phyloP scores from a whole-genome alignment of 2,797 vertebrate genomes.

The Poeciliopsis presidionis region DNA sequence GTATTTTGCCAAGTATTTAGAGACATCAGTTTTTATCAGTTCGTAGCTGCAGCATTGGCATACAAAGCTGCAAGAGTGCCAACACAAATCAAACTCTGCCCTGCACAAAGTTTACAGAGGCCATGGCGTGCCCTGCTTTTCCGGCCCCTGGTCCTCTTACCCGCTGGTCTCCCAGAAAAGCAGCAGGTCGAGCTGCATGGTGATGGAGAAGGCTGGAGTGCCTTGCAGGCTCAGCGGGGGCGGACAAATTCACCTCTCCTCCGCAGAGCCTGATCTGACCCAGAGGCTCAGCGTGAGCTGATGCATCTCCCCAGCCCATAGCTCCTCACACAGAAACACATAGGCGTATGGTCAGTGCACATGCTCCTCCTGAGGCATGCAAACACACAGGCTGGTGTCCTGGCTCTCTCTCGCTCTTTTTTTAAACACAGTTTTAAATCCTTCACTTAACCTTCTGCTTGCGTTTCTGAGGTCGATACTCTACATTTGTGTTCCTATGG shows the following conservation, averaged over 20 bases:
- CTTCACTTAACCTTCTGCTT: slow-evolving; percentile 39
- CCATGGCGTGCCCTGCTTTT: slow-evolving; percentile 15
- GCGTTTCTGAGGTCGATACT: slow-evolving; percentile 24
- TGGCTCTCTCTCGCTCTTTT: background rate
- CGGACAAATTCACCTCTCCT: slow-evolving; percentile 66
- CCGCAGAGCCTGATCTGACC: slow-evolving; percentile 53
- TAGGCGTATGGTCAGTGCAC: slow-evolving; percentile 37
- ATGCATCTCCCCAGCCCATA: slow-evolving; percentile 39
- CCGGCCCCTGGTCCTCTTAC: slow-evolving; percentile 14
- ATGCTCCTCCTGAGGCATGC: slow-evolving; percentile 26
- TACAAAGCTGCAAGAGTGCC: background rate
- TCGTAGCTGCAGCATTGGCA: too few species aligned
- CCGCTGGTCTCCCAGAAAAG: slow-evolving; percentile 23
- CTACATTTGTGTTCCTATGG: slow-evolving; percentile 13
- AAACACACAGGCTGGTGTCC: slow-evolving; percentile 1
- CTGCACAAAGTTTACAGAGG: background rate
- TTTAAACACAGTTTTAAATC: slow-evolving; percentile 6
- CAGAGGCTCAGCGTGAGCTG: slow-evolving; percentile 45
- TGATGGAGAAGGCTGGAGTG: slow-evolving; percentile 60
- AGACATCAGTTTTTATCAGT: background rate
- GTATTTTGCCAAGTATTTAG: background rate
- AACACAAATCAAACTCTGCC: background rate
- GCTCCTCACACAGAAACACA: slow-evolving; percentile 28
- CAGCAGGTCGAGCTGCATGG: slow-evolving; percentile 25
- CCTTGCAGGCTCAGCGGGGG: slow-evolving; percentile 53